phyloP scores from a whole-genome alignment of 2,888 invertebrate genomes.

The Sarcophaga subvicina region DNA sequence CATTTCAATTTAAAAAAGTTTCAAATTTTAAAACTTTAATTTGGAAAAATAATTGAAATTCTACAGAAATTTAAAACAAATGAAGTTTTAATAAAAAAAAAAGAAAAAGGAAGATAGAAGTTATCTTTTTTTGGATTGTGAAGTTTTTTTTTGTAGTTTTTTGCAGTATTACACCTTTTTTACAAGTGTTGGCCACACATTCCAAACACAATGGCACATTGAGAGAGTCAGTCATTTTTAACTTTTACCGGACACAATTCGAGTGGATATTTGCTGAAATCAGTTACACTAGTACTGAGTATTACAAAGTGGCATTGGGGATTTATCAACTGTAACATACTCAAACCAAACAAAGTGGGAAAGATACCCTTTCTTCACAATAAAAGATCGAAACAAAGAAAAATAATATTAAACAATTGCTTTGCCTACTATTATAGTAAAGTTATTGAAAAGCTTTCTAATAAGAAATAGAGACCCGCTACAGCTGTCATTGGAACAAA shows the following conservation, averaged over 20 bases:
- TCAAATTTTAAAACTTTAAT: background rate
- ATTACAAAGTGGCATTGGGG: conserved; percentile 79
- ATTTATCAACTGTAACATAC: conserved; percentile 79
- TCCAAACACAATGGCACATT: background rate
- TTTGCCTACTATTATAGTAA: too few species aligned
- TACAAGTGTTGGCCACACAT: conserved; percentile 40
- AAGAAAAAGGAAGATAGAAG: background rate
- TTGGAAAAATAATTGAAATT: background rate
- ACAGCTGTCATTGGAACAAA: too few species aligned
- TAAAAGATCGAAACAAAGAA: background rate
- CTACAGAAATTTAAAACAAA: conserved; percentile 2
- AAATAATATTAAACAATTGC: background rate
- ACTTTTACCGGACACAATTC: conserved; percentile 26
- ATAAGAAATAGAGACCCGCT: too few species aligned
- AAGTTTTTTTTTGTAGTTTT: background rate
- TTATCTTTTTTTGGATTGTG: background rate
- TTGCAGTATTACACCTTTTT: conserved; percentile 38
- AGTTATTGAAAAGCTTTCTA: too few species aligned
- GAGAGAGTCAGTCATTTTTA: conserved; percentile 48
- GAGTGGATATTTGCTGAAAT: conserved; percentile 16
- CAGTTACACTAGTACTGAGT: conserved; percentile 20
- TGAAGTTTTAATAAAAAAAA: conserved; percentile 3
- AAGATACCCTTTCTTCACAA: background rate
- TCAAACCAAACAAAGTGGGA: conserved; percentile 14
- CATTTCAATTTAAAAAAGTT: background rate